A percentile compares a stretch with the other conserved stretches of the same genome.
phyloP scores from a whole-genome alignment of 2,888 invertebrate species.

The Zaprionus bogoriensis region DNA sequence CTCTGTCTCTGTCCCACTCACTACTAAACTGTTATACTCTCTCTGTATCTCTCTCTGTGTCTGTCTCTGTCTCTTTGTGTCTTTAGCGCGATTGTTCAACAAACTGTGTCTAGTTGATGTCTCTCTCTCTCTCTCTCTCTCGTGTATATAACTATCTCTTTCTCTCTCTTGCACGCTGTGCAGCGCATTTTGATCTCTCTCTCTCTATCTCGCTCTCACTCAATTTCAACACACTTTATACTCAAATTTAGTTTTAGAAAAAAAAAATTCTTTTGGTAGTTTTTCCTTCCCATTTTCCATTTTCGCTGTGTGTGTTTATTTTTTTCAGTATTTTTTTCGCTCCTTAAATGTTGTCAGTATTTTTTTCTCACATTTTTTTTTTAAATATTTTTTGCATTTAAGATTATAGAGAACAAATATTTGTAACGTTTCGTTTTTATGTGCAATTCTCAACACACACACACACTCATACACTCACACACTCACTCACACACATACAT shows the following conservation, averaged over 20 bases:
- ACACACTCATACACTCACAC: conserved; percentile 5
- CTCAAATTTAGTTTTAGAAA: not conserved
- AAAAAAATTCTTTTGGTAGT: not conserved
- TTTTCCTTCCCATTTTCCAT: not conserved
- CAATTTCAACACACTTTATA: conserved; percentile 13
- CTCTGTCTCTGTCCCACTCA: conserved; percentile 38
- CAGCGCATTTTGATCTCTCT: not conserved
- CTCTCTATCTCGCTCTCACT: not conserved
- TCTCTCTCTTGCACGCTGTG: conserved; percentile 34
- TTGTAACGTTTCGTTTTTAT: conserved; percentile 18
- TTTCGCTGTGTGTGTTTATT: not conserved
- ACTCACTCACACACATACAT: conserved; percentile 1
- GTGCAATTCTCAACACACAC: conserved; percentile 39
- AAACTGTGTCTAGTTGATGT: conserved; percentile 7
- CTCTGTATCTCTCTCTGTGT: conserved; percentile 23
- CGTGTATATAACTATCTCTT: conserved; percentile 1
- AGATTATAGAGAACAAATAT: not conserved
- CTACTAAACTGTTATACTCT: conserved; percentile 11
- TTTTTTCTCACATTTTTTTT: conserved; percentile 14
- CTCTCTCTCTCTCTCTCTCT: not conserved
- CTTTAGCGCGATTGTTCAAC: not conserved
- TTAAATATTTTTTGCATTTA: not conserved
- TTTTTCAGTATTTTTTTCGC: conserved; percentile 19
- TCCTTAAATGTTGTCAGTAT: conserved; percentile 35
- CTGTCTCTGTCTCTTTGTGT: conserved; percentile 22